Base-by-base conservation (phyloP, 2,888 invertebrate species). In the Vesta saturnalis region DNA sequence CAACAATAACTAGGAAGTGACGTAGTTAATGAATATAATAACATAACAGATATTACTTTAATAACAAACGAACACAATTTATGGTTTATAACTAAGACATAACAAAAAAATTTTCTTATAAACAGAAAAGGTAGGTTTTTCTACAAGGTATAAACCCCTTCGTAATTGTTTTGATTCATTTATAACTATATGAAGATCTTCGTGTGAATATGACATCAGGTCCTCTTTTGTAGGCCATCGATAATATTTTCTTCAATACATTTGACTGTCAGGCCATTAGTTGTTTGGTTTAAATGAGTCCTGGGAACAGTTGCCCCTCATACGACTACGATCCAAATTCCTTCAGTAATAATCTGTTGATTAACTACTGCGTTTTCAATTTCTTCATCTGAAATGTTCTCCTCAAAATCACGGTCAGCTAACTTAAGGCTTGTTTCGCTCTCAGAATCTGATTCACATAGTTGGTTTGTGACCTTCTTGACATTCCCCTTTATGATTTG, bases 161-260 rank as follows among this genome's bases (percentile, higher is more conserved):
- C 52, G 52, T 16, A 52, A 15, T 52, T 15, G 6, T 52, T 52
- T 18, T n/a, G 52, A 18, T 12, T 52, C 52, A 2, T 52, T 15
- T 8, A 18, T 18, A 52, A 52, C n/a, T n/a, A n/a, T 52, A 52
- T 52, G 16, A n/a, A 52, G 18, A 52, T 52, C 18, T 15, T 8
- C 18, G 12, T 52, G 16, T 52, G 52, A 15, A 52, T 52, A 52
- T 15, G 52, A 52, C 52, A 52, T 52, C 16, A 52, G 6, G 16
- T 52, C 52, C 15, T 52, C 52, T 52, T 52, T 52, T 15, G 16
- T n/a, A 16, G 52, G 18, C 52, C 52, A 52, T 52, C 52, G 52
- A 16, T 15, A 52, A 52, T 15, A 15, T 52, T 15, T 52, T 52
- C 16, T n/a, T 15, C 15, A 8, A 15, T 18, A 15, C 16, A 15